A percentile compares a stretch with the other conserved stretches of the same genome.
phyloP scores from a whole-genome alignment of 2,113 vertebrate genomes.

The Melospiza melodia region DNA sequence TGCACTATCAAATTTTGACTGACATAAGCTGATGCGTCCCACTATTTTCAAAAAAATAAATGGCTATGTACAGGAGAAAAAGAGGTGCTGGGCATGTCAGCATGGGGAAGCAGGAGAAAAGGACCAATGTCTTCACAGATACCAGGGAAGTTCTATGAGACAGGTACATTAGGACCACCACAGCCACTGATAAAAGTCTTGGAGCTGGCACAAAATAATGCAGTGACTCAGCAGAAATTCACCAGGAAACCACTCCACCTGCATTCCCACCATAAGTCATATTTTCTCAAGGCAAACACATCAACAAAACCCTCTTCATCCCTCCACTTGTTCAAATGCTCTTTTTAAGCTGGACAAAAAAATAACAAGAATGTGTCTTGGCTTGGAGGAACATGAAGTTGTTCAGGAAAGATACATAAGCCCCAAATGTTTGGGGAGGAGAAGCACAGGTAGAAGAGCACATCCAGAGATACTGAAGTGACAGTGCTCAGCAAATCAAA shows the following conservation, averaged over 20 bases:
- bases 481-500: neutral
- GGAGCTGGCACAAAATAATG: neutral
- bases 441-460: fast-evolving
- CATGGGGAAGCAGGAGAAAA: neutral
- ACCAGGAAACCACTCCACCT: neutral
- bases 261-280: fast-evolving
- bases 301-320: neutral
- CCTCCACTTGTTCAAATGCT: neutral
- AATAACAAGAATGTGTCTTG: neutral
- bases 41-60: neutral
- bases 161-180: neutral
- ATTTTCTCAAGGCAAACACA: neutral
- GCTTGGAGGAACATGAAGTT: fast-evolving
- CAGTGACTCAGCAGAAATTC: neutral
- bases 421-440: neutral
- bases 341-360: neutral
- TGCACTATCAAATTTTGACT: neutral
- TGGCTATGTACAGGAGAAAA: neutral
- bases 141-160: neutral
- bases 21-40: neutral
- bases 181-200: neutral
- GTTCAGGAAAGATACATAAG: neutral
- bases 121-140: neutral
- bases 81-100: neutral
- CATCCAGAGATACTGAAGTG: neutral